Conservation (phyloP, 2,888 invertebrate genomes). For the Apotomis betuletana region DNA sequence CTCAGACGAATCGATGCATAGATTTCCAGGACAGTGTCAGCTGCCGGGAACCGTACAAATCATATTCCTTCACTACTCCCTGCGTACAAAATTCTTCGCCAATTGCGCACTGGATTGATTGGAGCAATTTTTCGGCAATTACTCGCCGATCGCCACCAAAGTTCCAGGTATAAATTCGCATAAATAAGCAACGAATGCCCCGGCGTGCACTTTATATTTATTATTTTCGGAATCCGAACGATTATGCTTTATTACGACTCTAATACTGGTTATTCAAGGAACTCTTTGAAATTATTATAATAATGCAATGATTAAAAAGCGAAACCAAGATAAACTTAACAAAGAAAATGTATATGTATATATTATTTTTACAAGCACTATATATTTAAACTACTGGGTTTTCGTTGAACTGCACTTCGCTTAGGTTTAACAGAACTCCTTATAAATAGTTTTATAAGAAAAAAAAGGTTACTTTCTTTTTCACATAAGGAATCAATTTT, state of each 20-base stretch:
- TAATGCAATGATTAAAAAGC: constrained; percentile 3
- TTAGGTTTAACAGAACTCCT: too few relatives aligned
- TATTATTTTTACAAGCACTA: too few relatives aligned
- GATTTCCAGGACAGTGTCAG: background rate
- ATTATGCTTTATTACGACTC: constrained; percentile 39
- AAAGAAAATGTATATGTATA: too few relatives aligned
- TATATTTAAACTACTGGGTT: too few relatives aligned
- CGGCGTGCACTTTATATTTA: constrained; percentile 45
- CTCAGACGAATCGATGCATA: background rate
- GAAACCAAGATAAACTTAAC: too few relatives aligned
- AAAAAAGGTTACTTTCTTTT: too few relatives aligned
- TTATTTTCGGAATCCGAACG: constrained; percentile 35
- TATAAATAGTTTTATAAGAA: too few relatives aligned
- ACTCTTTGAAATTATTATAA: constrained; percentile 17
- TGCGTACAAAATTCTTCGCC: constrained; percentile 50
- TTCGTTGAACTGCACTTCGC: too few relatives aligned
- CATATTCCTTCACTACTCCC: background rate
- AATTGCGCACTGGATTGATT: constrained; percentile 47
- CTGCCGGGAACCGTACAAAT: background rate
- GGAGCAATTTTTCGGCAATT: constrained; percentile 60
- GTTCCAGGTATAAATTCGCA: constrained; percentile 60
- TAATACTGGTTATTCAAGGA: constrained; percentile 34
- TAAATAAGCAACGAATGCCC: constrained; percentile 62
- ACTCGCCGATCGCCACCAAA: constrained; percentile 54
- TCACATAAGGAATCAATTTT: too few relatives aligned